Evolutionary conservation across 2,113 vertebrate species (phyloP).

Genomic region (Nansenia antarctica): DNA sequence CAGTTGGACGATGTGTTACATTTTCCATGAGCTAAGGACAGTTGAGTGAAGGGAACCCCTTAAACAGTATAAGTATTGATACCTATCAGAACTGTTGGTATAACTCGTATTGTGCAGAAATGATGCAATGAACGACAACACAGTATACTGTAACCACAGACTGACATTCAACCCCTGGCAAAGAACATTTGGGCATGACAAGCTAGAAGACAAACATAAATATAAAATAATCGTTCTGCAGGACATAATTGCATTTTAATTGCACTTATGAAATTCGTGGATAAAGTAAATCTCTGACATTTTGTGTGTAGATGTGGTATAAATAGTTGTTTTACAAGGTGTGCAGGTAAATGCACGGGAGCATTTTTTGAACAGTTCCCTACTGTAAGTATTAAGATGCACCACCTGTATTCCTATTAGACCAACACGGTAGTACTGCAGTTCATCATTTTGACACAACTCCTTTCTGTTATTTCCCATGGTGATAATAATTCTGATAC

Average conservation of each 20-base stretch:
- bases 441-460: constrained; percentile 33
- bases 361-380: not conserved
- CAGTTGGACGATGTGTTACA: not conserved
- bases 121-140: not conserved
- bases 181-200: not conserved
- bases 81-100: not conserved
- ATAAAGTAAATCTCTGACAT: not conserved
- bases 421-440: constrained; percentile 19
- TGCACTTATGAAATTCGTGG: constrained; percentile 43
- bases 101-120: not conserved
- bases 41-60: not conserved
- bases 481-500: constrained; percentile 44
- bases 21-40: not conserved
- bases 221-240: constrained; percentile 5
- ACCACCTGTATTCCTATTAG: constrained; percentile 31
- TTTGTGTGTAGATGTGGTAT: not conserved
- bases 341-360: not conserved
- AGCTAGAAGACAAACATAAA: not conserved
- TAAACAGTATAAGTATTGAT: not conserved
- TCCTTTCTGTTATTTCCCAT: constrained; percentile 34
- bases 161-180: not conserved
- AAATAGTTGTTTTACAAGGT: not conserved
- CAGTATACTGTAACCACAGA: not conserved
- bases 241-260: constrained; percentile 44
- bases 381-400: constrained; percentile 16